A percentile compares a stretch with the other conserved stretches of the same genome.
phyloP scores from a whole-genome alignment of 2,888 invertebrate genomes.

The Diarsia rubi region DNA sequence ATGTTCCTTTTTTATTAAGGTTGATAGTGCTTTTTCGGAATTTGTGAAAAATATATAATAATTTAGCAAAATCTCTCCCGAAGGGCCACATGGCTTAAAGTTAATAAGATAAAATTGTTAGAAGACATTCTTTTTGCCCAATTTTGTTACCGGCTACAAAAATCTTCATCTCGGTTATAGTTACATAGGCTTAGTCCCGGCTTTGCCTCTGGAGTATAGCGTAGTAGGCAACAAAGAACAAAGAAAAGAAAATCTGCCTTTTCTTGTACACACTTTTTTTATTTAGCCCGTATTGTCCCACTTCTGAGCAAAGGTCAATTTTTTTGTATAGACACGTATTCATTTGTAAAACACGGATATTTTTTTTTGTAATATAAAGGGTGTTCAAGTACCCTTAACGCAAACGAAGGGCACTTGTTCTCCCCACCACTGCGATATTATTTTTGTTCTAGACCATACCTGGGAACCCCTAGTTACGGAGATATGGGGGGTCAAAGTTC shows the following conservation, averaged over 20 bases:
- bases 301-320: no score
- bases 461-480: no score
- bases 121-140: not conserved
- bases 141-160: not conserved
- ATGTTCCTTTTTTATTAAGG: not conserved
- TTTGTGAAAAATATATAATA: not conserved
- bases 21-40: not conserved
- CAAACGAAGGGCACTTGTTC: no score
- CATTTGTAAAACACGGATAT: not conserved
- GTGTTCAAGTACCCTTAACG: no score
- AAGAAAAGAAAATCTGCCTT: constrained; percentile 3
- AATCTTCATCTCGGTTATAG: constrained; percentile 6
- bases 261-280: not conserved
- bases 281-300: no score
- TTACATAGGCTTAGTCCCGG: constrained; percentile 4
- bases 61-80: not conserved
- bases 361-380: not conserved
- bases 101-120: not conserved
- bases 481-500: no score
- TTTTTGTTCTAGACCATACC: no score
- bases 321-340: no score
- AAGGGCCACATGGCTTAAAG: not conserved
- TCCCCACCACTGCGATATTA: no score
- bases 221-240: not conserved
- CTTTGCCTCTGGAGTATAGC: constrained; percentile 5